Conservation (phyloP, 2,113 vertebrate species). For the Ranitomeya variabilis region DNA sequence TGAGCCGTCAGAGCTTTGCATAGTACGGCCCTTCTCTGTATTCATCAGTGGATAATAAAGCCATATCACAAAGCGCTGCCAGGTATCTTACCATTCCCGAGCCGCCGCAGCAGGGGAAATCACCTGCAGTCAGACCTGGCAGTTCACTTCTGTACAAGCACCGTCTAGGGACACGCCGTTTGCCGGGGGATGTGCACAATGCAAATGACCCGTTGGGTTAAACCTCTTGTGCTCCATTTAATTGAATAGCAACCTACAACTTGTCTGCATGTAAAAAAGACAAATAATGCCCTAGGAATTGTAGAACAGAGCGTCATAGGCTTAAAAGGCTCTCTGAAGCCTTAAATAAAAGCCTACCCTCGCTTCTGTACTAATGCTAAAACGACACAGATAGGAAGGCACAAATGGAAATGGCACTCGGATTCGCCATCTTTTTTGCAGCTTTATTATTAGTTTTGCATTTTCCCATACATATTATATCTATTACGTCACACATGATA, state of each 20-base stretch:
- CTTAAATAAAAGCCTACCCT: conserved; percentile 17
- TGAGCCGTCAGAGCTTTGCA: background rate
- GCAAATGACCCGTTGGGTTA: conserved; percentile 48
- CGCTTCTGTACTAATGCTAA: background rate
- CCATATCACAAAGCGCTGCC: conserved; percentile 1
- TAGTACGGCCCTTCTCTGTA: background rate
- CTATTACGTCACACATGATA: background rate
- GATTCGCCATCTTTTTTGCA: background rate
- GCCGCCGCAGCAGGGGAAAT: background rate
- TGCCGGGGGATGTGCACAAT: conserved; percentile 39
- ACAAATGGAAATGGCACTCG: conserved; percentile 1
- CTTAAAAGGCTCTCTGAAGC: conserved; percentile 11
- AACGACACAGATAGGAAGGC: background rate
- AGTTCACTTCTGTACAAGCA: conserved; percentile 37
- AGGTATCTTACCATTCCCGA: conserved; percentile 10
- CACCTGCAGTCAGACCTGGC: conserved; percentile 9
- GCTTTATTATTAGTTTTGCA: background rate
- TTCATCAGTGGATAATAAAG: conserved; percentile 5
- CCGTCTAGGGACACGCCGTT: conserved; percentile 27
- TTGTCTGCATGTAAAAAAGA: conserved; percentile 46
- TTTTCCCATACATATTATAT: background rate
- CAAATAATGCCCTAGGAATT: conserved; percentile 45
- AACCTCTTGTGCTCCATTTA: conserved; percentile 38
- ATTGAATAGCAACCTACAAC: conserved; percentile 47
- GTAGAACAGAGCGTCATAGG: background rate